A percentile compares a stretch with the other conserved stretches of the same genome.
Conservation (phyloP, 2,113 vertebrate species). For the Entosphenus tridentatus region DNA sequence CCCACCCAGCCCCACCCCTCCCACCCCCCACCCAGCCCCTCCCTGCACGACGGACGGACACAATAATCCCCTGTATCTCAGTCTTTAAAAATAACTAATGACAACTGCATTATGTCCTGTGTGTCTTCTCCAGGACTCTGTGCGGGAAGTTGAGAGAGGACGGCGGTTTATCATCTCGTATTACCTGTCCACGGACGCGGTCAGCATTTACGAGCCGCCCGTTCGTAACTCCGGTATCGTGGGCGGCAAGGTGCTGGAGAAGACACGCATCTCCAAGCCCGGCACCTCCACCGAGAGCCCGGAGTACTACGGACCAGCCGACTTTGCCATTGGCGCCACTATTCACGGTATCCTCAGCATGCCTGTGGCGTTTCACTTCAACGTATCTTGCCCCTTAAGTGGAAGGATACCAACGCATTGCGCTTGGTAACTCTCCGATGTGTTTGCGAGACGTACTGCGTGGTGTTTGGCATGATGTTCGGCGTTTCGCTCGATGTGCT, state of each 20-base stretch:
- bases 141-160: constrained; percentile 29
- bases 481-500: no score
- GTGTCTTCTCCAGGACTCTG: constrained; percentile 34
- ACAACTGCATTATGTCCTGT: background rate
- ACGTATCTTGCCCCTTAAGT: no score
- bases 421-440: no score
- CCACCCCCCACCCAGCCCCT: no score
- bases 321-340: constrained; percentile 47
- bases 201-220: constrained; percentile 56
- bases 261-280: constrained; percentile 40
- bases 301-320: constrained; percentile 41
- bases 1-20: no score
- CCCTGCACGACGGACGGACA: no score
- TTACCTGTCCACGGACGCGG: constrained; percentile 41
- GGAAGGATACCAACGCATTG: no score
- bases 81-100: constrained; percentile 2
- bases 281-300: constrained; percentile 29
- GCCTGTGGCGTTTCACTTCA: background rate
- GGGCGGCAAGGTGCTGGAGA: constrained; percentile 46
- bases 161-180: constrained; percentile 56
- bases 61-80: no score
- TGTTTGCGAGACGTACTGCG: no score
- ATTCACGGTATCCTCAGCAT: constrained; percentile 35
- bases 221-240: constrained; percentile 48
- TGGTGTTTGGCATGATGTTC: no score